Base-by-base conservation (phyloP, 2,888 invertebrate genomes). In the Iphiclides podalirius region DNA sequence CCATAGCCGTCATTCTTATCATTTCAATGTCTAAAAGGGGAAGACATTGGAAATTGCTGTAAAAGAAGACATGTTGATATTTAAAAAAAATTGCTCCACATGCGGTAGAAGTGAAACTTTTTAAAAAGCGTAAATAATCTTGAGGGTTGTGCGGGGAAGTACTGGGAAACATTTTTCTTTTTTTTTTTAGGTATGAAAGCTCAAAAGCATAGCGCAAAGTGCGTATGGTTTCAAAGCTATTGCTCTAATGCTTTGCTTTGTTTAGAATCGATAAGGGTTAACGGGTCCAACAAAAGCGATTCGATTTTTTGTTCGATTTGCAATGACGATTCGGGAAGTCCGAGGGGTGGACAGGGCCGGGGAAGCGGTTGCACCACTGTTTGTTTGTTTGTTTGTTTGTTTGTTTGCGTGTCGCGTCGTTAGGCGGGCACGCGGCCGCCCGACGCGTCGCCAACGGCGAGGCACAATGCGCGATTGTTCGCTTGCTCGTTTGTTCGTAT, bases 381-480 rank as follows among this genome's bases (percentile, higher is more conserved):
- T 44, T 53, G 60, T 64, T 4, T 20, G 20, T 20, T 20, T 20
- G 20, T 20, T 20, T 20, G 20, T 20, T 69, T 69, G 67, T 66
- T 67, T 72, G 70, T 72, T 71, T 59, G 74, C 67, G 72, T 67
- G 69, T 70, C 66, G 61, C 70, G 66, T 77, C 74, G 72, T 76
- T 77, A 77, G 54, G 62, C 64, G 66, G 78, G 67, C 80, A 79
- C 82, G 82, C 70, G 82, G 62, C 70, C 46, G 48, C 28, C 4
- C 26, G 6, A 7, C 35, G 41, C 16, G 28, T 16, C 40, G 11
- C 40, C 16, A 15, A 31, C 15, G 53, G 53, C 52, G 54, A 45
- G 47, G 45, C 54, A 55, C 53, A 56, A 56, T 54, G 52, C 52
- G 36, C 12, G 7, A 7, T 4, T 12, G n/a, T 1, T 35, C 9